Base-by-base conservation (phyloP, 64 coral and sea anemone species). In the Stichodactyla mertensii region DNA sequence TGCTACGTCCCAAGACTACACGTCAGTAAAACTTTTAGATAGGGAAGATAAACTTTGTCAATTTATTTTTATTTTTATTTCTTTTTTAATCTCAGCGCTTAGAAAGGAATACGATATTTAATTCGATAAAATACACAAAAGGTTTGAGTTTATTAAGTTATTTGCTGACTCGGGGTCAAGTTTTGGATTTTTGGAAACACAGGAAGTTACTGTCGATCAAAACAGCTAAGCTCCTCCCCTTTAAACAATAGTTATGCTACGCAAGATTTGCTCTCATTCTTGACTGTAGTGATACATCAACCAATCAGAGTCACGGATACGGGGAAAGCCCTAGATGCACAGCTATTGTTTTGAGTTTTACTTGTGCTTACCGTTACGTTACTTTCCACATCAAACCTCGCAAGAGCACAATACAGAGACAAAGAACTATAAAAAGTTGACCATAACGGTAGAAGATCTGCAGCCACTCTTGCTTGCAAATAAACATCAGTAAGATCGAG, bases 171-270 rank as follows among this genome's bases (percentile, higher is more conserved):
- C 78, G 78, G 51, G 78, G 78, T 81, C 78, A 81, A 81, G 78
- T 81, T 81, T 55, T 20, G 78, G 26, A 19, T 55, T 81, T 81
- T 16, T 54, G 22, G 52, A 81, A 74, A 78, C 69, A 82, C 88
- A 81, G 88, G 88, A 89, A 57, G 83, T 78, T 19, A 85, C 56
- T 79, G 89, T 90, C 89, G 85, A 85, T 90, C 83, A 90, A 59
- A 54, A 19, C 11, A 7, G 5, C 11, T 19, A 71, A 64, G 15
- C 14, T 55, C 82, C 82, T 51, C 89, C 89, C 36, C 14, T 36
- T 14, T 81, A 81, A 62, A 81, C 78, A 81, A 81, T 81, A 55
- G 53, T 54, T 54, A 53, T 11, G 78, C 54, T 81, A 53, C 6
- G 53, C 15, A 81, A 53, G 78, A 52, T 55, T 81, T 81, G 78